Conservation (phyloP, 2,888 invertebrate genomes). For the Dicranocentrus wangi region DNA sequence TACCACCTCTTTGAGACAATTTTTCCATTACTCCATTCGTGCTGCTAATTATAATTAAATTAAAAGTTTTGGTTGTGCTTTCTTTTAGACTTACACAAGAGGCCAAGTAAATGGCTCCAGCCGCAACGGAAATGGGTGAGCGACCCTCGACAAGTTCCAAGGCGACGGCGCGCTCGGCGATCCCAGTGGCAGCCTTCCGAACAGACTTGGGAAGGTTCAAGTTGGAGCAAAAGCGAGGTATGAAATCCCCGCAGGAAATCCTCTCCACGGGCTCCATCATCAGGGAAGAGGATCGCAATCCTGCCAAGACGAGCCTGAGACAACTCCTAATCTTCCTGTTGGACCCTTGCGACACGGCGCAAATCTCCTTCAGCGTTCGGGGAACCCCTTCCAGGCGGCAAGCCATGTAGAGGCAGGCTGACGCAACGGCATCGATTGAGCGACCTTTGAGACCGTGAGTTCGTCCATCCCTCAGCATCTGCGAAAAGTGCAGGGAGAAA, state of each 20-base stretch:
- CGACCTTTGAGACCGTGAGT: conserved; percentile 95
- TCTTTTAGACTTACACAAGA: conserved; percentile 76
- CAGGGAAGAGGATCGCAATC: conserved; percentile 94
- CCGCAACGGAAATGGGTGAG: conserved; percentile 98
- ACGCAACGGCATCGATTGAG: conserved; percentile 97
- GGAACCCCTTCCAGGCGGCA: conserved; percentile 98
- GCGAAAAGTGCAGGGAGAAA: background rate
- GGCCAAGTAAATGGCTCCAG: conserved; percentile 99
- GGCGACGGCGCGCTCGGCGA: conserved; percentile 96
- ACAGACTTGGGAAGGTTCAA: conserved; percentile 89
- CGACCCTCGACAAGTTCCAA: conserved; percentile 97
- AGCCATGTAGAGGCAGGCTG: conserved; percentile 98
- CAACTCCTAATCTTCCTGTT: conserved; percentile 99
- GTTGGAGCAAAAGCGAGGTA: conserved; percentile 98
- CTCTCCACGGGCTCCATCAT: no score
- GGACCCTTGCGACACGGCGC: conserved; percentile 97
- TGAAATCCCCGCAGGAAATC: conserved; percentile 98
- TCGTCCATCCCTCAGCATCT: conserved; percentile 95
- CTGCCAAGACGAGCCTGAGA: conserved; percentile 96
- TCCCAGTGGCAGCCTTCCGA: conserved; percentile 94
- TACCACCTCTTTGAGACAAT: no score
- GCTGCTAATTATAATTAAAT: no score
- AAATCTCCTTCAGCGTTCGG: conserved; percentile 98
- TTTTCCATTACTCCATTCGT: no score
- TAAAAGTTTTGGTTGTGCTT: no score